Evolutionary conservation across 1,140 invertebrate genomes (phyloP).

Genomic region (Drosophila sp.): DNA sequence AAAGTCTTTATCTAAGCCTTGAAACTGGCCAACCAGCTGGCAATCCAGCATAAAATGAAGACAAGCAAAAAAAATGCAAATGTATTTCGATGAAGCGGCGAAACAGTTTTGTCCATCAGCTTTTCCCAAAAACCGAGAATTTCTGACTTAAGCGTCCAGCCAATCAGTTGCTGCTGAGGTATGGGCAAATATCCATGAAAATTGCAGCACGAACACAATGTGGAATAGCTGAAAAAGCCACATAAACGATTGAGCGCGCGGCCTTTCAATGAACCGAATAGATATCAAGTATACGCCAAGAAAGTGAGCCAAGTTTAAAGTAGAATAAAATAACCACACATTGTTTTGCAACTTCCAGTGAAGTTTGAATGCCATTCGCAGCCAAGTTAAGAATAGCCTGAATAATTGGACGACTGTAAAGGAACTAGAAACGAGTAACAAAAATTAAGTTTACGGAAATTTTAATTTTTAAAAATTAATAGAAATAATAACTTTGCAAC

Average conservation of each 20-base stretch:
- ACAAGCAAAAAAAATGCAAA: slow-evolving; percentile 57
- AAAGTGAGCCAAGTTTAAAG: slow-evolving; percentile 27
- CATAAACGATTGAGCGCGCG: slow-evolving; percentile 42
- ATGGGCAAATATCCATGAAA: slow-evolving; percentile 33
- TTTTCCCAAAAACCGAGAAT: slow-evolving; percentile 21
- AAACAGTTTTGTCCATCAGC: slow-evolving; percentile 33
- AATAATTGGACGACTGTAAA: no score
- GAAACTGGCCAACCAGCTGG: slow-evolving; percentile 53
- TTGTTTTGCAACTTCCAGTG: no score
- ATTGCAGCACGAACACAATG: slow-evolving; percentile 14
- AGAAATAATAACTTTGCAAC: no score
- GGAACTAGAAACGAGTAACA: no score
- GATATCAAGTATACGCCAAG: slow-evolving; percentile 67
- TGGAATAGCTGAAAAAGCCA: slow-evolving; percentile 19
- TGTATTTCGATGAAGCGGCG: slow-evolving; percentile 46
- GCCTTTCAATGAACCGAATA: slow-evolving; percentile 23
- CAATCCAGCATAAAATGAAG: slow-evolving; percentile 23
- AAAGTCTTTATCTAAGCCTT: slow-evolving; percentile 62
- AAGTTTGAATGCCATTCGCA: no score
- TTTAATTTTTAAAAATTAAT: no score
- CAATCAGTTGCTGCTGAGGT: slow-evolving; percentile 18
- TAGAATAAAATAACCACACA: no score
- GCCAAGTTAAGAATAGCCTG: slow-evolving; percentile 4
- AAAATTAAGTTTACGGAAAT: no score
- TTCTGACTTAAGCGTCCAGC: slow-evolving; percentile 22